Percentiles rank a stretch among this genome's conserved stretches.
Evolutionary conservation across 2,797 vertebrate species (phyloP).

Genomic region (Petrocephalus schoutedeni): DNA sequence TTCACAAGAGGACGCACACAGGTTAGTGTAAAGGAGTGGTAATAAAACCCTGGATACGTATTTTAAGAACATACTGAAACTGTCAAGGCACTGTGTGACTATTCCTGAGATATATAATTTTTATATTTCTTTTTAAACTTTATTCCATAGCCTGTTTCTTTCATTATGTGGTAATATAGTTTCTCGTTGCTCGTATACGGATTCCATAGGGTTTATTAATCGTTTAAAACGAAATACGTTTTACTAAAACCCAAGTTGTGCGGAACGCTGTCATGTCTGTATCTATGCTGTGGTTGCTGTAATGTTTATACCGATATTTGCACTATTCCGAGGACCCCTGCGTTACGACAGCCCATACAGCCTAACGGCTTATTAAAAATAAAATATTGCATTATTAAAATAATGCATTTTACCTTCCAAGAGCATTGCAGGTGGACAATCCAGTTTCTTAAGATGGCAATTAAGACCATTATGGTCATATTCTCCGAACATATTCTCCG

Average conservation of each 20-base stretch:
- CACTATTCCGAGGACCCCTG: neutral
- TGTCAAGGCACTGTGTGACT: neutral
- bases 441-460: neutral
- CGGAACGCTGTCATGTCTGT: neutral
- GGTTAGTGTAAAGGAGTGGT: slow-evolving; percentile 66
- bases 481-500: neutral
- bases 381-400: neutral
- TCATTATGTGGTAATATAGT: neutral
- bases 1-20: slow-evolving; percentile 96
- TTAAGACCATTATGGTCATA: neutral
- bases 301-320: neutral
- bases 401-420: neutral
- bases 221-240: neutral
- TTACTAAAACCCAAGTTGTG: neutral
- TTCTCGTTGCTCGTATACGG: neutral
- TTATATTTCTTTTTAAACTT: neutral
- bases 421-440: neutral
- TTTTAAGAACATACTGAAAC: neutral
- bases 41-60: neutral
- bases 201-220: neutral
- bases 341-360: neutral
- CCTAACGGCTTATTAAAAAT: neutral
- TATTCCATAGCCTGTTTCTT: neutral
- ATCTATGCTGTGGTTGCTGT: neutral
- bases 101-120: neutral